Percentiles rank a stretch among this genome's conserved stretches.
These are phyloP conservation scores for Hylaea fasciaria DNA, from an alignment of 2,888 invertebrate species.

Conservation along the genomic window DNA sequence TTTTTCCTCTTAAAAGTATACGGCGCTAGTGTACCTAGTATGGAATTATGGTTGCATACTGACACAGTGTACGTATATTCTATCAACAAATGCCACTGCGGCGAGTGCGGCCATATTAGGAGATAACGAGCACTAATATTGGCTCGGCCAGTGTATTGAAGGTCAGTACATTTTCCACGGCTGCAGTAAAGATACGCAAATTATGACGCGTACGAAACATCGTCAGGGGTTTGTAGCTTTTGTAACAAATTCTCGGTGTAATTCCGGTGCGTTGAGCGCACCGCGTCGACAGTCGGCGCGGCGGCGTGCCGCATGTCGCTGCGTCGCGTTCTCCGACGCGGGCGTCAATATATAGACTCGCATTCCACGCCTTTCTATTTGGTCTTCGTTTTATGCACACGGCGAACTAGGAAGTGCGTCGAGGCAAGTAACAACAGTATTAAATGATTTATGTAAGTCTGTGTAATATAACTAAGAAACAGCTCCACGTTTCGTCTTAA, in stretches of 20 bases:
- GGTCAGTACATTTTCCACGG: constrained; percentile 26
- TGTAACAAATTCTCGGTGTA: background rate
- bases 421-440: background rate
- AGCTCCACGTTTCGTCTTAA: too few species aligned
- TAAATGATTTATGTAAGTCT: too few species aligned
- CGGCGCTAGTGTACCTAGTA: too few species aligned
- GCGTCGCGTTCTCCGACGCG: too few species aligned
- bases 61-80: too few species aligned
- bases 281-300: too few species aligned
- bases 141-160: constrained; percentile 16
- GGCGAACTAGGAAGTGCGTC: constrained; percentile 1
- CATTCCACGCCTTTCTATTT: background rate
- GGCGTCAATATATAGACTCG: background rate
- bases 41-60: too few species aligned
- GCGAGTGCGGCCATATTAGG: constrained; percentile 18
- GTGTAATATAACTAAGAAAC: too few species aligned
- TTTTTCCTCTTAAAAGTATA: too few species aligned
- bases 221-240: too few species aligned
- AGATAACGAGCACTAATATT: constrained; percentile 31
- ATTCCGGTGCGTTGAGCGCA: too few species aligned
- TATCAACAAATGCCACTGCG: background rate
- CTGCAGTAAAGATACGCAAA: constrained; percentile 1
- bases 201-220: constrained; percentile 12
- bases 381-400: constrained; percentile 6
- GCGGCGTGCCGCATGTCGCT: too few species aligned